Evolutionary conservation across 37 sponge, comb jelly and placozoan species (phyloP), one percentile per base, ranked within the genome.

Genomic region (Spongia lamella): DNA sequence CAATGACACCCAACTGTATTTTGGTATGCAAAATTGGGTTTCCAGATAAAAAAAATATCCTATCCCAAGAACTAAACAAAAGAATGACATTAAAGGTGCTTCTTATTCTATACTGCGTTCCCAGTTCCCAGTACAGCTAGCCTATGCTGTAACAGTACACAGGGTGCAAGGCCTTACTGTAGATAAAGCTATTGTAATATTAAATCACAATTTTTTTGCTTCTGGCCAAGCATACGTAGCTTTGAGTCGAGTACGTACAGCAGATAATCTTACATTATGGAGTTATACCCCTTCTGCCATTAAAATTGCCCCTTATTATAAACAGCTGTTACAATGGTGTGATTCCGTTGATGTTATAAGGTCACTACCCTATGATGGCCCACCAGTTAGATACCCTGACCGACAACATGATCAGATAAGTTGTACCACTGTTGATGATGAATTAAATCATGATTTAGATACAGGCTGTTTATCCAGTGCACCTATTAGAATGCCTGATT

Each of bases 71-170:
- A 43, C 43, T 50, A 35, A 30, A 26, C 68, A 67, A 7, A 2
- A 19, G 25, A 6, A 43, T 37, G 39, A 35, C 2, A 67, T 67
- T 3, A 1, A n/a, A 30, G 68, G 68, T 2, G 39, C 43, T 7
- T 67, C 68, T 20, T 67, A 67, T 50, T 20, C 21, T 50, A 67
- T 67, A 17, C 19, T 67, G 2, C 68, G 47, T 1, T 21, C 17
- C 5, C 68, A 67, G 47, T 67, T 67, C 43, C 68, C 68, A 36
- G 31, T 67, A n/a, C 36, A 36, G 30, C 68, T 34, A 19, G 68
- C 39, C 3, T 67, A 67, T 38, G 68, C 68, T n/a, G 68, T 67
- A n/a, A 67, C 68, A 4, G 68, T 67, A 3, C 68, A 67, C 39
- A 29, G 68, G 36, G 2, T 67, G 39, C 68, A 67, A 7, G 68